Evolutionary conservation across 2,888 invertebrate species (phyloP).

Genomic region (Drosophila fulvimacula): DNA sequence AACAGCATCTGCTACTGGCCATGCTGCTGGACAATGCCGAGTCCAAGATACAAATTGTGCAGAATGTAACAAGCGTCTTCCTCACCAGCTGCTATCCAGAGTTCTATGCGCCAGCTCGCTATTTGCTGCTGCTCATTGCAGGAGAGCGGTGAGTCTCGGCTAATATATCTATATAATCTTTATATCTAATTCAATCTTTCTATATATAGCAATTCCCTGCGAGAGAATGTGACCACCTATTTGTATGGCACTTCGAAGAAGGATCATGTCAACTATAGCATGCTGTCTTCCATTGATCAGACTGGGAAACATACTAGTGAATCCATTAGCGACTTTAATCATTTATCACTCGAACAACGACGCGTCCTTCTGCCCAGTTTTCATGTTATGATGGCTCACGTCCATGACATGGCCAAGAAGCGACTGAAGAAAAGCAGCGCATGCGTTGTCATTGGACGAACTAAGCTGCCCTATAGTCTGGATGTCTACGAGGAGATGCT

Average conservation of each 20-base stretch:
- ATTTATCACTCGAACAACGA: slow-evolving; percentile 81
- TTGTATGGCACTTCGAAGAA: slow-evolving; percentile 90
- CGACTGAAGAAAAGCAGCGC: slow-evolving; percentile 87
- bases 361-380: slow-evolving; percentile 89
- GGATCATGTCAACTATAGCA: slow-evolving; percentile 85
- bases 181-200: background rate
- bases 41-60: slow-evolving; percentile 91
- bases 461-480: slow-evolving; percentile 90
- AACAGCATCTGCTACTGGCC: slow-evolving; percentile 86
- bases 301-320: slow-evolving; percentile 73
- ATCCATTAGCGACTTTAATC: slow-evolving; percentile 80
- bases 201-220: slow-evolving; percentile 78
- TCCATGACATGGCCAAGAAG: slow-evolving; percentile 89
- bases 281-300: slow-evolving; percentile 85
- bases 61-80: slow-evolving; percentile 93
- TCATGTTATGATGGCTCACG: slow-evolving; percentile 89
- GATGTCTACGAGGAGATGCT: slow-evolving; percentile 90
- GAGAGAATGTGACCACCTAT: slow-evolving; percentile 82
- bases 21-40: slow-evolving; percentile 90
- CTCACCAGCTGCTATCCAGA: slow-evolving; percentile 92
- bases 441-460: slow-evolving; percentile 88
- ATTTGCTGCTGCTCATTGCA: slow-evolving; percentile 91
- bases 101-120: slow-evolving; percentile 92
- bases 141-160: slow-evolving; percentile 89
- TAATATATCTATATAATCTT: slow-evolving; percentile 31